Percentiles rank a stretch among this genome's conserved stretches.
phyloP scores from a whole-genome alignment of 2,113 vertebrate species.

The Ceratotherium simum region DNA sequence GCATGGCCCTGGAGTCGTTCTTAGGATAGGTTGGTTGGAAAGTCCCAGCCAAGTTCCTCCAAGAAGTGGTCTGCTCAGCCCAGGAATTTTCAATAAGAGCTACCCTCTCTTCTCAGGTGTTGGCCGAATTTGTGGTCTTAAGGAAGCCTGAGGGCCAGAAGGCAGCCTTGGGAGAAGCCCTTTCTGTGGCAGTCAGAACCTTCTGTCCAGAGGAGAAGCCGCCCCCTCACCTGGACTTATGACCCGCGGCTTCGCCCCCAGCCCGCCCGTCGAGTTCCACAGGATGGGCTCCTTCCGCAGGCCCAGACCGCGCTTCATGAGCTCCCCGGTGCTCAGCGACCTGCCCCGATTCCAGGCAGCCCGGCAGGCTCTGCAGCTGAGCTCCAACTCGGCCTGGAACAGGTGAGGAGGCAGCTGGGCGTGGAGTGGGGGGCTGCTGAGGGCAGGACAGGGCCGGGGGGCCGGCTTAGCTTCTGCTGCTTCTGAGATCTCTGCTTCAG shows the following conservation, averaged over 20 bases:
- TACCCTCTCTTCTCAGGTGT: conserved; percentile 69
- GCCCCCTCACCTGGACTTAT: conserved; percentile 78
- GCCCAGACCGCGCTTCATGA: conserved; percentile 95
- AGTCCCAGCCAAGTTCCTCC: background rate
- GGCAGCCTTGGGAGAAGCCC: background rate
- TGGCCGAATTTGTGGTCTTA: conserved; percentile 33
- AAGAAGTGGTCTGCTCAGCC: background rate
- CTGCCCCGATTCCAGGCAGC: conserved; percentile 91
- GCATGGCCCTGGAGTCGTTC: background rate
- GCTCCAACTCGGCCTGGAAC: conserved; percentile 96
- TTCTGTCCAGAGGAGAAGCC: conserved; percentile 59
- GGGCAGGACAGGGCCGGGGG: background rate
- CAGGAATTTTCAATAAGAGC: conserved; percentile 19
- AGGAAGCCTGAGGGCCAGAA: background rate
- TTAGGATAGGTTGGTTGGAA: background rate
- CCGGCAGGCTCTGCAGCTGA: conserved; percentile 90
- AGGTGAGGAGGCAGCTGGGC: conserved; percentile 85
- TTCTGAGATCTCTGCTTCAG: background rate
- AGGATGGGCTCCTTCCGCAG: conserved; percentile 90
- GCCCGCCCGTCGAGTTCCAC: conserved; percentile 74
- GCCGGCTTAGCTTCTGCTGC: background rate
- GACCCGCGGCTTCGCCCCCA: conserved; percentile 82
- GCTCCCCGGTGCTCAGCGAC: conserved; percentile 96
- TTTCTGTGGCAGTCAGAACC: background rate
- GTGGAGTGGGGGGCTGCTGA: background rate